Evolutionary conservation across 1,140 invertebrate species (phyloP), one percentile per base, ranked within the genome.

Genomic region (Brachystomella parvula): DNA sequence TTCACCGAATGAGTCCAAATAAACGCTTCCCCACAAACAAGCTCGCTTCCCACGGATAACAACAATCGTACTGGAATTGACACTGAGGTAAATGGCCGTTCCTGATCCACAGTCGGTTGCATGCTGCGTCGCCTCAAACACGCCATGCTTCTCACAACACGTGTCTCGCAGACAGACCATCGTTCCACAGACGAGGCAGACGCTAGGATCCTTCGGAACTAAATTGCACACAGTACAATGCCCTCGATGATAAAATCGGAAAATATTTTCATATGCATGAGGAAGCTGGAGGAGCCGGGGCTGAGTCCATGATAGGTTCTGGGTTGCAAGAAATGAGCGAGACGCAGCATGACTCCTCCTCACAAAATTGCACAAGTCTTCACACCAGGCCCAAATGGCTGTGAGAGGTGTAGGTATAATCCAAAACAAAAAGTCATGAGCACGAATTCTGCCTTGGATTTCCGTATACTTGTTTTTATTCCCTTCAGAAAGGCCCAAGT

Each of bases 1-100:
- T 80, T 98, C 95, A 67, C 94, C 94, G 80, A 94, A 96, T 76
- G 90, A 90, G 78, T 98, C 95, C 17, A 98, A 83, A 81, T 97
- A 98, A 3, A 98, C 84, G 35, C 90, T 94, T 62, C 94, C 94
- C 95, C 95, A 98, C 2, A 96, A 82, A 77, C 94, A 96, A 60
- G 93, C 94, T 73, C 94, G 82, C 53, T 87, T 86, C 2, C 94
- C 93, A 57, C 93, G 82, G 70, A 97, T 89, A 30, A 98, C 92
- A 74, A 97, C 90, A 63, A 97, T 90, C 73, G 94, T 92, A 17
- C 93, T 95, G 1, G 92, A 94, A 65, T 94, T 95, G 47, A 97
- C 89, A 64, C 94, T 89, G 62, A 98, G 82, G 79, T 91, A 96
- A 75, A 97, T 89, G 57, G 90, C 90, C 56, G 94, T 96, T 59